These are phyloP conservation scores for Odocoileus virginianus DNA, from an alignment of 2,113 vertebrate genomes.

Conservation along the genomic window DNA sequence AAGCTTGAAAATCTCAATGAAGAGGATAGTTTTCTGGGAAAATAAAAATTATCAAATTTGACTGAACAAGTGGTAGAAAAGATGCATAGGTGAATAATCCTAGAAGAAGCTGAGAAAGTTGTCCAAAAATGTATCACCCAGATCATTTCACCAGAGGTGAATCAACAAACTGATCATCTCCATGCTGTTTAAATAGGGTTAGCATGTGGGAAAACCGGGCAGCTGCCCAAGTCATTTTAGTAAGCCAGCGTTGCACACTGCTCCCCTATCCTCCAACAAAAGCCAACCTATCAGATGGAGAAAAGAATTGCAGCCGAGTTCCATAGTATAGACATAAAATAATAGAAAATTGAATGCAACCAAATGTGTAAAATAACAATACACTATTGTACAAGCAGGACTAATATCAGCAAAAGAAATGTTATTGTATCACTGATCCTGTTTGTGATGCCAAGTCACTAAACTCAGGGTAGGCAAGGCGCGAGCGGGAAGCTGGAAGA, in stretches of 20 bases:
- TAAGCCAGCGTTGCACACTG: not conserved
- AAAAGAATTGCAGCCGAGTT: not conserved
- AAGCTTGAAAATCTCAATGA: conserved; percentile 30
- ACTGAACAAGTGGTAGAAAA: not conserved
- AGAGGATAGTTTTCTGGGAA: conserved; percentile 19
- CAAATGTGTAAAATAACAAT: not conserved
- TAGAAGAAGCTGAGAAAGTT: not conserved
- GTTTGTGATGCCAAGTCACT: not conserved
- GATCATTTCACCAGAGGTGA: not conserved
- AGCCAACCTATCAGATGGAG: not conserved
- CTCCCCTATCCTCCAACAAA: not conserved
- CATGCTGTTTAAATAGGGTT: not conserved
- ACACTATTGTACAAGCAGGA: not conserved
- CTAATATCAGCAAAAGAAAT: not conserved
- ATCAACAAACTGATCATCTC: not conserved
- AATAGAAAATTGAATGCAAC: not conserved
- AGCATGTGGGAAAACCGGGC: not conserved
- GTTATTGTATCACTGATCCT: not conserved
- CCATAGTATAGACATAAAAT: conserved; percentile 21
- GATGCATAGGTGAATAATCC: not conserved
- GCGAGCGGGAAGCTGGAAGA: not conserved
- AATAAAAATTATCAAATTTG: not conserved
- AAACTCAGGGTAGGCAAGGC: not conserved
- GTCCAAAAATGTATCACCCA: not conserved
- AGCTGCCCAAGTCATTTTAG: not conserved